phyloP scores from a whole-genome alignment of 2,113 vertebrate genomes.

The Melospiza georgiana region DNA sequence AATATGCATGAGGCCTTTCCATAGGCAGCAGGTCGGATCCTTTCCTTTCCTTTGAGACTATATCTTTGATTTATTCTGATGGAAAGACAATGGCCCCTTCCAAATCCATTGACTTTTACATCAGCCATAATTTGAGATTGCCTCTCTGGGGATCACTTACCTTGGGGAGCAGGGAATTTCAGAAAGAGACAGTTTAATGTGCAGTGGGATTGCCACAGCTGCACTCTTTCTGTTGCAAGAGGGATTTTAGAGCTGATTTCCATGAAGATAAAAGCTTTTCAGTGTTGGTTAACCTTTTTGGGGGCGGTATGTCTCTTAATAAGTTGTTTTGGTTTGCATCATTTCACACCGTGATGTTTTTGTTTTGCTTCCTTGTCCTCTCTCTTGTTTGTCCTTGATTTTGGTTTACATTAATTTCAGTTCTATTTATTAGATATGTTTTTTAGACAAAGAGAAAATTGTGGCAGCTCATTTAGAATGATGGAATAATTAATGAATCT shows the following conservation, averaged over 20 bases:
- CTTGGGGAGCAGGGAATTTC: not conserved
- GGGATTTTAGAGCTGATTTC: conserved; percentile 37
- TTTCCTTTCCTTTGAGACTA: not conserved
- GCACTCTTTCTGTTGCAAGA: conserved; percentile 1
- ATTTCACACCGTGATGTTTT: not conserved
- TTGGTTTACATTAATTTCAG: not conserved
- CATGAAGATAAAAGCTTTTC: not conserved
- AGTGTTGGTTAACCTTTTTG: not conserved
- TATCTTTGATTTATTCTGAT: not conserved
- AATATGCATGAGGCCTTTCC: not conserved
- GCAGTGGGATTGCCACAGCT: not conserved
- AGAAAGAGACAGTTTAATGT: not conserved
- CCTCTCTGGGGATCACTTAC: not conserved
- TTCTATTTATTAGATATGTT: not conserved
- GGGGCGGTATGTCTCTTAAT: not conserved
- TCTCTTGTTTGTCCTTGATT: not conserved
- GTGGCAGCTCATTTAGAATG: not conserved
- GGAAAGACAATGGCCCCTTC: not conserved
- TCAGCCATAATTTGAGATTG: not conserved
- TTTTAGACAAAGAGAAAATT: not conserved
- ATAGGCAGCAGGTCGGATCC: not conserved
- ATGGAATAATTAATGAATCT: not conserved
- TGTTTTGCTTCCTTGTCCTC: not conserved
- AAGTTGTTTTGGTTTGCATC: not conserved
- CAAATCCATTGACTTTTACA: conserved; percentile 10